These are phyloP conservation scores for Lymantria dispar DNA, from an alignment of 2,888 invertebrate genomes.

Conservation along the genomic window DNA sequence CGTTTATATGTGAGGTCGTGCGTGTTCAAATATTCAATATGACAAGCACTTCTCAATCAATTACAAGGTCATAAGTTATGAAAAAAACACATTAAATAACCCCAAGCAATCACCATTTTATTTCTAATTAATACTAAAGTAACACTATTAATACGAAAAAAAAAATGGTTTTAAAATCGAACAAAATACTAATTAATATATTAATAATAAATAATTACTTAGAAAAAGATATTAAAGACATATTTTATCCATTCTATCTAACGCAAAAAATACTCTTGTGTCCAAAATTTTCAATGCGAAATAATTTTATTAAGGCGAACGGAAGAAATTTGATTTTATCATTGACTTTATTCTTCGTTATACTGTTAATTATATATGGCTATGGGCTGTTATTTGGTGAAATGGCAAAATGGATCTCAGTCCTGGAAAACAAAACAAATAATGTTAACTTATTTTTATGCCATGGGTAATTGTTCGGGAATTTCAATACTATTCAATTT, in stretches of 20 bases:
- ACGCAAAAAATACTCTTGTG: constrained; percentile 10
- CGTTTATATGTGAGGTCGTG: too few species aligned
- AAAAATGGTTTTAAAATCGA: not conserved
- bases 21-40: too few species aligned
- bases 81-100: too few species aligned
- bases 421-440: not conserved
- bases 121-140: not conserved
- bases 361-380: not conserved
- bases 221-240: not conserved
- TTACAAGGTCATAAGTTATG: too few species aligned
- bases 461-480: not conserved
- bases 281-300: constrained; percentile 13
- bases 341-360: not conserved
- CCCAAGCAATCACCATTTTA: not conserved
- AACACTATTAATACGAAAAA: not conserved
- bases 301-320: constrained; percentile 14
- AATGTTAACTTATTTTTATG: not conserved
- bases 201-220: constrained; percentile 2
- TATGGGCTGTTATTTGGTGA: not conserved
- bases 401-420: not conserved
- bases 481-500: not conserved
- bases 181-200: not conserved
- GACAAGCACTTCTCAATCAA: too few species aligned
- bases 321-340: not conserved
- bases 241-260: constrained; percentile 4